phyloP scores from a whole-genome alignment of 2,113 vertebrate species.

The Cephalopterus ornatus region DNA sequence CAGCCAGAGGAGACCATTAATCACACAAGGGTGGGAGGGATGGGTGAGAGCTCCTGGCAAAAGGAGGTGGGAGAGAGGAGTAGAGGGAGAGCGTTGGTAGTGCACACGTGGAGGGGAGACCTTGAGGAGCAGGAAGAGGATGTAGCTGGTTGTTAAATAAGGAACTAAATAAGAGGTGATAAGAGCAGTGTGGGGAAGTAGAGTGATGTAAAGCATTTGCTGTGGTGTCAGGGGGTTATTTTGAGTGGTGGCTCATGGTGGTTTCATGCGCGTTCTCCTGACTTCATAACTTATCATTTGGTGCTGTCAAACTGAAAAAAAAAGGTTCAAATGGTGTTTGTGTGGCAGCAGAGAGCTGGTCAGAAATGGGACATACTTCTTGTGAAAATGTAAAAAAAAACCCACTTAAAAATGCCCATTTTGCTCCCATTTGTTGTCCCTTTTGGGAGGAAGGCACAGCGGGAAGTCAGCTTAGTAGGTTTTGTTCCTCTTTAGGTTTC shows the following conservation, averaged over 20 bases:
- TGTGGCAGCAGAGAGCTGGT: neutral
- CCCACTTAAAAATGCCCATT: neutral
- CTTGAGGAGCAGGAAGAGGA: neutral
- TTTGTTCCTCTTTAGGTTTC: neutral
- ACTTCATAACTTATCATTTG: neutral
- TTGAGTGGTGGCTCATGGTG: neutral
- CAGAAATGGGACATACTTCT: neutral
- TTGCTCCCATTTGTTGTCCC: neutral
- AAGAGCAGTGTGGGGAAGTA: neutral
- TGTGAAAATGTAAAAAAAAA: neutral
- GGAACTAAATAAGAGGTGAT: neutral
- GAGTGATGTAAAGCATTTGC: fast-evolving
- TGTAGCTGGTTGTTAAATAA: neutral
- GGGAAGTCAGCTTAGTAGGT: neutral
- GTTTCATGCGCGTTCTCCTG: neutral
- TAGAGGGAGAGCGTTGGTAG: neutral
- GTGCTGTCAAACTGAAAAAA: neutral
- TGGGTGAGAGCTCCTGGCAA: neutral
- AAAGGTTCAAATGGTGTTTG: neutral
- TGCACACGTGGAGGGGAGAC: neutral
- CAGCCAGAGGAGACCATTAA: neutral
- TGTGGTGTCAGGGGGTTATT: neutral
- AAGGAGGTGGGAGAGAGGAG: neutral
- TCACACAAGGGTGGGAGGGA: neutral
- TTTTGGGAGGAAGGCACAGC: neutral